Evolutionary conservation across 2,797 vertebrate species (phyloP).

Genomic region (Pangasius larnaudii): DNA sequence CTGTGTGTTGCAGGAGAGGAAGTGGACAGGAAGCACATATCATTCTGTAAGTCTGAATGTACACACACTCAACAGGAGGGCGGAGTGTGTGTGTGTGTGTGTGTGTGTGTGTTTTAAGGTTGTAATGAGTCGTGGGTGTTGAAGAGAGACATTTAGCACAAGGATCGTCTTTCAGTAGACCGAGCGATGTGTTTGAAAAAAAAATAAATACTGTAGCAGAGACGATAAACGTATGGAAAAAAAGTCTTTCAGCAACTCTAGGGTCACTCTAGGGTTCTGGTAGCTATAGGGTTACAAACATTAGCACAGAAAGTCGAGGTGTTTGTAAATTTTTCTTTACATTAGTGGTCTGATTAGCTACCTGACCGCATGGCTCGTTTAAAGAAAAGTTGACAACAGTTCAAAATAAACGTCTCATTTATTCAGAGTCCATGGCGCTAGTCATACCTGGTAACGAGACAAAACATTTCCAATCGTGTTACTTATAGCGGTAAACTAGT

Average conservation of each 20-base stretch:
- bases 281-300: background rate
- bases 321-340: background rate
- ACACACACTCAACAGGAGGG: constrained; percentile 48
- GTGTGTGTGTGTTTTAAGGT: constrained; percentile 12
- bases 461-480: background rate
- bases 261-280: background rate
- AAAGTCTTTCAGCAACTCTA: background rate
- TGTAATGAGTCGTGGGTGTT: constrained; percentile 9
- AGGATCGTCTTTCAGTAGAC: no score
- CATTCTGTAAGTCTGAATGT: constrained; percentile 59
- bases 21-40: constrained; percentile 50
- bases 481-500: background rate
- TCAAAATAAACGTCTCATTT: background rate
- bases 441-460: background rate
- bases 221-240: background rate
- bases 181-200: background rate
- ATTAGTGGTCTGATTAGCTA: background rate
- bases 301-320: background rate
- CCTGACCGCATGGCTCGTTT: background rate
- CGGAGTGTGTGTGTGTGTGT: constrained; percentile 27
- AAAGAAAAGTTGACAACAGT: background rate
- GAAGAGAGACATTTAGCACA: background rate
- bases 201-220: background rate
- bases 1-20: constrained; percentile 58
- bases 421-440: background rate